Conservation (phyloP, 2,888 invertebrate genomes). For the Nomada flava region DNA sequence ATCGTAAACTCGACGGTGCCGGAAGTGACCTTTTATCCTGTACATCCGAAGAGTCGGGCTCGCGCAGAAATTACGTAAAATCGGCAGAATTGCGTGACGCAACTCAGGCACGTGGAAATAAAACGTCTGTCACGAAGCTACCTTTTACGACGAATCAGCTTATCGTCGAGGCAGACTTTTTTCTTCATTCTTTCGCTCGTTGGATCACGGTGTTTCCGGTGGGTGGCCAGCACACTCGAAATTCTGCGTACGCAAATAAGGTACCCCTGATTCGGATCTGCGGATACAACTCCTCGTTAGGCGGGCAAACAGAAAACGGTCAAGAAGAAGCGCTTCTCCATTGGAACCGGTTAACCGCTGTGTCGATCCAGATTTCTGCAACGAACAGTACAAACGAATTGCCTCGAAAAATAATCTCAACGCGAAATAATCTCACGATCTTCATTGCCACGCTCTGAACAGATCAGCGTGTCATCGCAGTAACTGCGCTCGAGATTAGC, state of each 20-base stretch:
- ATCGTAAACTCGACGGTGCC: slow-evolving; percentile 24
- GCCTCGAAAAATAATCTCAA: too few relatives aligned
- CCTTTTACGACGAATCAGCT: slow-evolving; percentile 38
- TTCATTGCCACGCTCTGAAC: too few relatives aligned
- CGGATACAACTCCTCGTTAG: slow-evolving; percentile 14
- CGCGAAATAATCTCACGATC: too few relatives aligned
- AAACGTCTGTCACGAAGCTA: slow-evolving; percentile 8
- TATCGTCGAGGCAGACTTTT: neutral
- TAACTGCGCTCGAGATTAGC: too few relatives aligned
- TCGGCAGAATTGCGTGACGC: slow-evolving; percentile 29
- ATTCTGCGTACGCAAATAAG: slow-evolving; percentile 28
- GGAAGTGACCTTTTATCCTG: slow-evolving; percentile 46
- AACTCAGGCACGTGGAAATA: slow-evolving; percentile 12
- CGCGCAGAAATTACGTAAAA: slow-evolving; percentile 57
- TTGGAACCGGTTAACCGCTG: neutral
- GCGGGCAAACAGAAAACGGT: neutral
- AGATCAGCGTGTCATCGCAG: too few relatives aligned
- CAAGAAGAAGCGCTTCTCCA: neutral
- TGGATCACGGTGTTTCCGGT: slow-evolving; percentile 31
- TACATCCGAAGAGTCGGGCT: slow-evolving; percentile 22
- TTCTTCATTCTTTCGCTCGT: slow-evolving; percentile 3
- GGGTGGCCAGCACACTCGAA: slow-evolving; percentile 12
- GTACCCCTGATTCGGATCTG: slow-evolving; percentile 33
- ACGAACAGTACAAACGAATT: too few relatives aligned
- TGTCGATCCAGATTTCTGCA: neutral